Evolutionary conservation across 2,113 vertebrate species (phyloP).

Genomic region (Cyanocitta stelleri): DNA sequence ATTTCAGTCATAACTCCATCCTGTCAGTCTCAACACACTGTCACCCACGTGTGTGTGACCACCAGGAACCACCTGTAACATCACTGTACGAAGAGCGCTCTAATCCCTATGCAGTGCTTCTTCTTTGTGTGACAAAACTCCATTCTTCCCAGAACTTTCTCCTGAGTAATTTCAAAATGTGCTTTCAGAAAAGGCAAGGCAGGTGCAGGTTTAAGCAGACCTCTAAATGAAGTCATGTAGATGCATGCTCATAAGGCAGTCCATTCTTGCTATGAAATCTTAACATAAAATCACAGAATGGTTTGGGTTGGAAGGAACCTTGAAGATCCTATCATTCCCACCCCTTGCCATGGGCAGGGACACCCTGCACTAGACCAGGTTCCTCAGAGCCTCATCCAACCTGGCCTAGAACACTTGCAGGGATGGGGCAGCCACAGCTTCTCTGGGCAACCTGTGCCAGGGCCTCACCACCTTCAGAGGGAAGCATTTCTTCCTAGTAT

Average conservation of each 20-base stretch:
- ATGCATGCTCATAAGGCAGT: not conserved
- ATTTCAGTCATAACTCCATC: not conserved
- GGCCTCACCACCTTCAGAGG: not conserved
- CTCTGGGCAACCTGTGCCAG: not conserved
- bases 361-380: accelerated
- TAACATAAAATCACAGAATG: not conserved
- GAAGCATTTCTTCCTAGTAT: not conserved
- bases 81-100: not conserved
- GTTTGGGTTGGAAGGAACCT: not conserved
- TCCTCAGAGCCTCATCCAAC: not conserved
- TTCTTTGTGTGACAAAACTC: not conserved
- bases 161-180: not conserved
- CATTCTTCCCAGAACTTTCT: not conserved
- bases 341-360: accelerated
- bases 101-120: not conserved
- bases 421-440: not conserved
- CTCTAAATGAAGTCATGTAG: not conserved
- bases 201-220: not conserved
- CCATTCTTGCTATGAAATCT: not conserved
- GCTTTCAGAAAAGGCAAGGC: not conserved
- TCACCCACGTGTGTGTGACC: not conserved
- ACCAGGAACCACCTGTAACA: not conserved
- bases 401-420: not conserved
- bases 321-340: not conserved
- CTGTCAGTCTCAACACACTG: not conserved